Evolutionary conservation across 2,888 invertebrate genomes (phyloP).

Genomic region (Acrobasis repandana): DNA sequence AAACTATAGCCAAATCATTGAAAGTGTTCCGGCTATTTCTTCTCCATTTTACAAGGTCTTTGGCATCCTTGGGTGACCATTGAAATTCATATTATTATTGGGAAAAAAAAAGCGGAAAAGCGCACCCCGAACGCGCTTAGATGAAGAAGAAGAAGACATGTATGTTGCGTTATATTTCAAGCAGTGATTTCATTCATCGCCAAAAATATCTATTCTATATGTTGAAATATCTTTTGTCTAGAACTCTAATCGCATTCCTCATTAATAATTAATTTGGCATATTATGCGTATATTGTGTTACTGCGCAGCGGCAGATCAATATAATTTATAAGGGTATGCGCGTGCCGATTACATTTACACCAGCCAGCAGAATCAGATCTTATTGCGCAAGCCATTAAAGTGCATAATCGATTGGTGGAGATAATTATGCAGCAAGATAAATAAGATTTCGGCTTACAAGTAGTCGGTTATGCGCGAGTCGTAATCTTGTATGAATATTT

Average conservation of each 20-base stretch:
- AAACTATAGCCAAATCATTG: too few relatives aligned
- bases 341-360: conserved; percentile 35
- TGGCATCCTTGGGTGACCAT: too few relatives aligned
- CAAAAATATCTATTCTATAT: neutral
- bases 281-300: conserved; percentile 38
- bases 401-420: neutral
- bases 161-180: neutral
- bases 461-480: conserved; percentile 40
- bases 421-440: conserved; percentile 3
- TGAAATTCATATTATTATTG: too few relatives aligned
- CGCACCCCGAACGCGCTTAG: too few relatives aligned
- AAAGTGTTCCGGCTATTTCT: too few relatives aligned
- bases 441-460: conserved; percentile 26
- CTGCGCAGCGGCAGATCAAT: conserved; percentile 55
- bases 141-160: too few relatives aligned
- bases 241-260: conserved; percentile 15
- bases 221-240: neutral
- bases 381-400: neutral
- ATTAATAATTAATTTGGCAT: conserved; percentile 32
- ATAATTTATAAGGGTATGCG: conserved; percentile 43
- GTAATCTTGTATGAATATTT: conserved; percentile 40
- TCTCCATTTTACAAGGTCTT: too few relatives aligned
- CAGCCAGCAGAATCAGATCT: conserved; percentile 2
- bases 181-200: neutral
- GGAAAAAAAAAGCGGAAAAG: too few relatives aligned